Evolutionary conservation across 2,797 vertebrate genomes (phyloP).

Genomic region (Hyperoplus lanceolatus): DNA sequence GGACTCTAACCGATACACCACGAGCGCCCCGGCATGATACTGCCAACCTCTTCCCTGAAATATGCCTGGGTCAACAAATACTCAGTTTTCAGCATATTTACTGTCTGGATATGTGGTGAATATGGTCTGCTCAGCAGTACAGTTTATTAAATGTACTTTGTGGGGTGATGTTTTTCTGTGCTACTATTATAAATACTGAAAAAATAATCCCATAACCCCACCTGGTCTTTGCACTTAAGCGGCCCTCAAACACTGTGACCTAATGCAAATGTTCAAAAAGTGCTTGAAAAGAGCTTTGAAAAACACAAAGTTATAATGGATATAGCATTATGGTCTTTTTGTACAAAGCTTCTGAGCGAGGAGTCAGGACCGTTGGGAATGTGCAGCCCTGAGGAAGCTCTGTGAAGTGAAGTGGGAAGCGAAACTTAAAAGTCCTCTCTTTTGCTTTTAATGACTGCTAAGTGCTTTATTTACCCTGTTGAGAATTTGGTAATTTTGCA

Average conservation of each 20-base stretch:
- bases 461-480: constrained; percentile 29
- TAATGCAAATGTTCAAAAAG: constrained; percentile 1
- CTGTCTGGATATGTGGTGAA: neutral
- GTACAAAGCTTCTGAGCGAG: constrained; percentile 11
- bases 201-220: neutral
- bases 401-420: constrained; percentile 18
- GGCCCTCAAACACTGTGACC: neutral
- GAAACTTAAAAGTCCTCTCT: constrained; percentile 14
- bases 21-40: neutral
- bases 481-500: constrained; percentile 34
- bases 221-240: constrained; percentile 17
- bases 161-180: constrained; percentile 3
- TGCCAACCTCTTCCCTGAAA: neutral
- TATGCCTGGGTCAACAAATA: neutral
- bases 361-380: constrained; percentile 1
- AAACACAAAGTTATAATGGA: neutral
- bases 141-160: constrained; percentile 18
- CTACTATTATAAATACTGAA: constrained; percentile 25
- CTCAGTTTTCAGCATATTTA: neutral
- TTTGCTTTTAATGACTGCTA: constrained; percentile 32
- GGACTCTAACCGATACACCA: no score
- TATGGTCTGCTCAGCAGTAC: neutral
- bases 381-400: constrained; percentile 3
- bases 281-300: constrained; percentile 11
- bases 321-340: constrained; percentile 7